Evolutionary conservation across 2,888 invertebrate genomes (phyloP).

Genomic region (Melinopterus prodromus): DNA sequence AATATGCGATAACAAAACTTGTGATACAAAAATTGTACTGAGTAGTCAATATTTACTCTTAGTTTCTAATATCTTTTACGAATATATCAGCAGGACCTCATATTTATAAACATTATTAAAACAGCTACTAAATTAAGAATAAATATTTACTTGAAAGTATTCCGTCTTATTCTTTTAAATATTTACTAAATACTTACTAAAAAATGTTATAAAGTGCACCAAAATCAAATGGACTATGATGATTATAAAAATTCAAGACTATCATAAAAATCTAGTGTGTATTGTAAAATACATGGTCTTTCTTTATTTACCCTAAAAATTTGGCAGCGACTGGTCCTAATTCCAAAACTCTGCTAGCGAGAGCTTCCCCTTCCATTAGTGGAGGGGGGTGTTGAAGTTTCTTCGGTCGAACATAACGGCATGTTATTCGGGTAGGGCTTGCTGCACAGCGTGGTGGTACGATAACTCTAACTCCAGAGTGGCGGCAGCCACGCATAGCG

Average conservation of each 20-base stretch:
- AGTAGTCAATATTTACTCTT: too few relatives aligned
- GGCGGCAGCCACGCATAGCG: conserved; percentile 98
- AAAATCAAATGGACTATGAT: not conserved
- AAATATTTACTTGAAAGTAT: too few relatives aligned
- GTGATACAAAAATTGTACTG: too few relatives aligned
- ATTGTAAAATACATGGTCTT: not conserved
- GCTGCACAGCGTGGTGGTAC: conserved; percentile 96
- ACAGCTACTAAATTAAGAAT: too few relatives aligned
- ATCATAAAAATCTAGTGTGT: not conserved
- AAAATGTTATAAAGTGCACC: not conserved
- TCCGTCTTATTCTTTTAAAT: too few relatives aligned
- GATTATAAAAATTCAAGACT: not conserved
- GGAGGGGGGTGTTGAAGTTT: conserved; percentile 88
- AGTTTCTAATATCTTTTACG: too few relatives aligned
- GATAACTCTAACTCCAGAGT: conserved; percentile 95
- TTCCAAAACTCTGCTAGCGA: conserved; percentile 93
- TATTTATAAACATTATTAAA: too few relatives aligned
- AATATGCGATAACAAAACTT: too few relatives aligned
- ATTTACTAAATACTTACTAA: too few relatives aligned
- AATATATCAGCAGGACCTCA: too few relatives aligned
- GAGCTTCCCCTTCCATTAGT: conserved; percentile 97
- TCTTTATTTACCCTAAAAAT: conserved; percentile 87
- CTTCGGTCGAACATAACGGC: conserved; percentile 82
- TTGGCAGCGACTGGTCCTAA: conserved; percentile 95
- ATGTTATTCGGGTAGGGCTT: conserved; percentile 96